Percentiles rank a stretch among this genome's conserved stretches.
Evolutionary conservation across 1,140 invertebrate species (phyloP).

Genomic region (Dreissena rostriformis): DNA sequence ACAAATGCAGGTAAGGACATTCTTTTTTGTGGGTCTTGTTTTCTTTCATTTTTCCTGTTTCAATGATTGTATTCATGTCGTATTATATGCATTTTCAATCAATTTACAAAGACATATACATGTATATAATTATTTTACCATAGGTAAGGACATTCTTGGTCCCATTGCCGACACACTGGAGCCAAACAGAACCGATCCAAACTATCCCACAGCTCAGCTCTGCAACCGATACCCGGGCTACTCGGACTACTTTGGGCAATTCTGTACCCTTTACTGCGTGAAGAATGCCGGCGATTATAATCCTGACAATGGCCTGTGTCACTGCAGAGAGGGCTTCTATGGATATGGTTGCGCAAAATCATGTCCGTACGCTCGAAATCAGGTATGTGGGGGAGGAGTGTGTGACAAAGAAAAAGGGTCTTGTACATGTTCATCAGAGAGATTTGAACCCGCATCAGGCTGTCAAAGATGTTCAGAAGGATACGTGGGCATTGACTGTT

Average conservation of each 20-base stretch:
- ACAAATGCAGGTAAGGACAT: not conserved
- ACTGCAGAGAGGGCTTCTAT: constrained; percentile 54
- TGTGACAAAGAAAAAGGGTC: constrained; percentile 41
- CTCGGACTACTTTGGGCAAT: constrained; percentile 46
- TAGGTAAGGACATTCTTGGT: constrained; percentile 3
- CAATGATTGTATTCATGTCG: too few relatives aligned
- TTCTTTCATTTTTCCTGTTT: too few relatives aligned
- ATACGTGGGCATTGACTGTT: constrained; percentile 56
- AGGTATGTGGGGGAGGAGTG: constrained; percentile 46
- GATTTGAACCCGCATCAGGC: constrained; percentile 26
- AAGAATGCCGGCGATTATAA: constrained; percentile 30
- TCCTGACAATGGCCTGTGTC: constrained; percentile 20
- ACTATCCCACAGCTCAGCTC: constrained; percentile 29
- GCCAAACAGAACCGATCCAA: constrained; percentile 25
- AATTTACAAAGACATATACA: too few relatives aligned
- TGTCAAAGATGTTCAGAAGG: constrained; percentile 54
- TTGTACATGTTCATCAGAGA: constrained; percentile 55
- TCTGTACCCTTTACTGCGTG: constrained; percentile 52
- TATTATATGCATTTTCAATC: too few relatives aligned
- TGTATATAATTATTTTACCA: too few relatives aligned
- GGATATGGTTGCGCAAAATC: constrained; percentile 42
- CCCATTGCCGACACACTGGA: constrained; percentile 34
- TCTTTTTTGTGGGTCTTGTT: too few relatives aligned
- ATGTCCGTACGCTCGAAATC: constrained; percentile 24
- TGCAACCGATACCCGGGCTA: constrained; percentile 33